phyloP scores from a whole-genome alignment of 2,888 invertebrate genomes.

The Anoplius nigerrimus region DNA sequence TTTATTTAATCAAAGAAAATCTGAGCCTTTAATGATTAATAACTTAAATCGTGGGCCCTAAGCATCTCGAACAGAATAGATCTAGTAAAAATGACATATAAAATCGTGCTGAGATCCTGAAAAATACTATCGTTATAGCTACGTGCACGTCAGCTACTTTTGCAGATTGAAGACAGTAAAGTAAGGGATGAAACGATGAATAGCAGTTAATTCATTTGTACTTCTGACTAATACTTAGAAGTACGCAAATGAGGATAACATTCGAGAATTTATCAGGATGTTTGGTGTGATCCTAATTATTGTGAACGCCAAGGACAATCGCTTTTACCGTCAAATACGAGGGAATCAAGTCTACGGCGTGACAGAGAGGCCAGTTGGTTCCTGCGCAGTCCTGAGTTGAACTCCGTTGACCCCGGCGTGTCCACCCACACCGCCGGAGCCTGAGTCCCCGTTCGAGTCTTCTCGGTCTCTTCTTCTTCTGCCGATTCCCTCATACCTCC shows the following conservation, averaged over 20 bases:
- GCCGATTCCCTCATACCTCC: conserved; percentile 27
- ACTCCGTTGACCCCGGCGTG: conserved; percentile 68
- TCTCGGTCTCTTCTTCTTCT: conserved; percentile 32
- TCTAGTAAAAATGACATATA: too few relatives aligned
- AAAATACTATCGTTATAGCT: too few relatives aligned
- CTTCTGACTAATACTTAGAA: too few relatives aligned
- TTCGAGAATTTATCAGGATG: conserved; percentile 31
- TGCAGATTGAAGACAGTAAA: too few relatives aligned
- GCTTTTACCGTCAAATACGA: conserved; percentile 52
- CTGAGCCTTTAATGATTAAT: too few relatives aligned
- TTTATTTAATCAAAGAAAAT: too few relatives aligned
- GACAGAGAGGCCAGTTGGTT: conserved; percentile 54
- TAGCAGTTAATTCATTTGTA: too few relatives aligned
- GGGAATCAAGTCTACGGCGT: conserved; percentile 41
- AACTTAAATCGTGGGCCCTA: too few relatives aligned
- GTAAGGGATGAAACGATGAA: too few relatives aligned
- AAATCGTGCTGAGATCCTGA: too few relatives aligned
- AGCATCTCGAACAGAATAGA: too few relatives aligned
- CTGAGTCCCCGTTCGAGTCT: conserved; percentile 56
- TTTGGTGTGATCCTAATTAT: conserved; percentile 30
- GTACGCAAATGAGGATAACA: neutral
- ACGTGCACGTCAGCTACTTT: too few relatives aligned
- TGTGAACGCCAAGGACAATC: conserved; percentile 31
- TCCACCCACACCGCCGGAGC: conserved; percentile 67
- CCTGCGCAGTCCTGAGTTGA: conserved; percentile 60